Percentiles rank a stretch among this genome's conserved stretches.
Evolutionary conservation across 2,888 invertebrate species (phyloP).

Genomic region (Drosophila mimica): DNA sequence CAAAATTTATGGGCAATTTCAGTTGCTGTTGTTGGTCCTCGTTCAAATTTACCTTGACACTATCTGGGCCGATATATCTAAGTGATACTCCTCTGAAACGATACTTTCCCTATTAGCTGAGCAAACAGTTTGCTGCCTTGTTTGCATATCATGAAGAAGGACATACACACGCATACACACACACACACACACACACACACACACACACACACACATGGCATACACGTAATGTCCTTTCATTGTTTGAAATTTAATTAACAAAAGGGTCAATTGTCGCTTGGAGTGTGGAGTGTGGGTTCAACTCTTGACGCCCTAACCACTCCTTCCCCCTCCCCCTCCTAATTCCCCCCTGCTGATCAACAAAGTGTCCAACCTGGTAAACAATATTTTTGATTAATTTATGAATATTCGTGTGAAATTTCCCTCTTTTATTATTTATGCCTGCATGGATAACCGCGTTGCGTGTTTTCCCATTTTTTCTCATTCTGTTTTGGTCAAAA

Average conservation of each 20-base stretch:
- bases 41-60: slow-evolving; percentile 64
- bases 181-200: slow-evolving; percentile 34
- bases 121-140: slow-evolving; percentile 68
- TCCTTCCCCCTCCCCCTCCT: not conserved
- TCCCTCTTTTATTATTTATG: slow-evolving; percentile 55
- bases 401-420: slow-evolving; percentile 79
- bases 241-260: slow-evolving; percentile 79
- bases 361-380: slow-evolving; percentile 45
- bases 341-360: slow-evolving; percentile 29
- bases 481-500: slow-evolving; percentile 4
- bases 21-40: slow-evolving; percentile 18
- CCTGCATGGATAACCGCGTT: slow-evolving; percentile 51
- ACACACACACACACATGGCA: slow-evolving; percentile 27
- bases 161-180: slow-evolving; percentile 35
- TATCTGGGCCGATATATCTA: slow-evolving; percentile 62
- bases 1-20: slow-evolving; percentile 72
- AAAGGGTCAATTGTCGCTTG: slow-evolving; percentile 80
- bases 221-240: slow-evolving; percentile 61
- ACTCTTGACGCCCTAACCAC: slow-evolving; percentile 1
- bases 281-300: slow-evolving; percentile 44
- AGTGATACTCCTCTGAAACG: slow-evolving; percentile 31
- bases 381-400: slow-evolving; percentile 81
- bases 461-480: slow-evolving; percentile 50
- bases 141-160: slow-evolving; percentile 62
- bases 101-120: slow-evolving; percentile 61